Conservation (phyloP, 2,888 invertebrate species). For the Habrosyne pyritoides region DNA sequence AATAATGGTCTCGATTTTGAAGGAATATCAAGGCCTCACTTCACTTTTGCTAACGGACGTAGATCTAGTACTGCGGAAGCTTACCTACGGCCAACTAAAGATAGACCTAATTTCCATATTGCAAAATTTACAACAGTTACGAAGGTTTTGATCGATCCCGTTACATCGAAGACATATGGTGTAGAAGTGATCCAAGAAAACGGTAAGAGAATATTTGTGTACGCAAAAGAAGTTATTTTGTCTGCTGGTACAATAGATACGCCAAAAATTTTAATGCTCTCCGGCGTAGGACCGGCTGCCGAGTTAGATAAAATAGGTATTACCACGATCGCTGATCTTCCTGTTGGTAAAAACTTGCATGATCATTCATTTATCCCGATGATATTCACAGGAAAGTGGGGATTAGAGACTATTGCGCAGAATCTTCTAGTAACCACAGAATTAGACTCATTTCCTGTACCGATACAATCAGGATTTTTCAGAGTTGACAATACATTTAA, state of each 20-base stretch:
- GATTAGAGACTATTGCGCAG: conserved; percentile 57
- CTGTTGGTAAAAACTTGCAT: conserved; percentile 68
- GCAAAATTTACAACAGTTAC: conserved; percentile 59
- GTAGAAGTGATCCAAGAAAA: conserved; percentile 48
- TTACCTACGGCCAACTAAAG: conserved; percentile 50
- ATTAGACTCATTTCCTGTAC: conserved; percentile 48
- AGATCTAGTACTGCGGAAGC: conserved; percentile 70
- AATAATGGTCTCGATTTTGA: conserved; percentile 46
- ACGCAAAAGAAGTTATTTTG: conserved; percentile 61
- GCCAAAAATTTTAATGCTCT: conserved; percentile 67
- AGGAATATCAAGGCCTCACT: conserved; percentile 51
- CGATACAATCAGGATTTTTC: conserved; percentile 57
- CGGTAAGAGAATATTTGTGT: conserved; percentile 47
- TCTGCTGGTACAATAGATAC: conserved; percentile 67
- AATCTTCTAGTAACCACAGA: conserved; percentile 40
- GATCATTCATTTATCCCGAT: conserved; percentile 57
- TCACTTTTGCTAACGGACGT: conserved; percentile 53
- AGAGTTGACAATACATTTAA: conserved; percentile 37
- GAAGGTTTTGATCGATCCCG: conserved; percentile 57
- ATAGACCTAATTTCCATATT: conserved; percentile 57
- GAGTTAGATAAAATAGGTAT: conserved; percentile 53
- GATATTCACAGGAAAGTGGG: conserved; percentile 52
- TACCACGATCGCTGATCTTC: conserved; percentile 53
- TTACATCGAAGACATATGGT: conserved; percentile 49
- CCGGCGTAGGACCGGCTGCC: conserved; percentile 64